Evolutionary conservation across 2,797 vertebrate genomes (phyloP), one percentile per base, ranked within the genome.

Genomic region (Basileuterus tristriatus): DNA sequence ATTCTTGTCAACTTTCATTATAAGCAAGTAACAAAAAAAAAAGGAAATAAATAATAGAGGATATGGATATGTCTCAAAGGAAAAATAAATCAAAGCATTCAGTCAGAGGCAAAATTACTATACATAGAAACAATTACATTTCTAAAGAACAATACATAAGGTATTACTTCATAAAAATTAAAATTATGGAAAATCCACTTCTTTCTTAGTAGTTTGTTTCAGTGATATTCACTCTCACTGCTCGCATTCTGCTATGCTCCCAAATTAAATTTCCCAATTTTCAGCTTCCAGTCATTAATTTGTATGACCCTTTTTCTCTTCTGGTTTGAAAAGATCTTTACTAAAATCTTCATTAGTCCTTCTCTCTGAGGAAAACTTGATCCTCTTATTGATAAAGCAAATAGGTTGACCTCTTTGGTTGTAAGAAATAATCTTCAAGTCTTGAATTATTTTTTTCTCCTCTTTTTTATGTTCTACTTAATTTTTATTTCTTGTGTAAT

Each of bases 71-170:
- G 36, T 3, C 6, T 16, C 13, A 50, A 44, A 58, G 30, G 63
- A 76, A 93, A 88, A 90, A 62, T 20, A 41, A 64, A 84, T 59
- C 30, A 44, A 49, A 90, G 5, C 13, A 21, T 88, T 90, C 22
- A 6, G 55, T 63, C 16, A 13, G 18, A 63, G 39, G 18, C 13
- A 86, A 83, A 70, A 67, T 59, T 15, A 47, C 15, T 36, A 18
- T 17, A 37, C 12, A 17, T 47, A 81, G 11, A 32, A 87, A 75
- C 9, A 83, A 29, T 37, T 46, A 36, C 4, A 23, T 47, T 93
- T 80, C 69, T 83, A 15, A 81, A 80, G 60, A 88, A 83, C 30
- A 49, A 86, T 63, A 27, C 6, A 26, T 44, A 74, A 70, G 14
- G 9, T 6, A 80, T 13, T 12, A n/a, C 29, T 49, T 74, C 20